These are phyloP conservation scores for Eira barbara DNA, from an alignment of 2,113 vertebrate genomes.

Conservation along the genomic window DNA sequence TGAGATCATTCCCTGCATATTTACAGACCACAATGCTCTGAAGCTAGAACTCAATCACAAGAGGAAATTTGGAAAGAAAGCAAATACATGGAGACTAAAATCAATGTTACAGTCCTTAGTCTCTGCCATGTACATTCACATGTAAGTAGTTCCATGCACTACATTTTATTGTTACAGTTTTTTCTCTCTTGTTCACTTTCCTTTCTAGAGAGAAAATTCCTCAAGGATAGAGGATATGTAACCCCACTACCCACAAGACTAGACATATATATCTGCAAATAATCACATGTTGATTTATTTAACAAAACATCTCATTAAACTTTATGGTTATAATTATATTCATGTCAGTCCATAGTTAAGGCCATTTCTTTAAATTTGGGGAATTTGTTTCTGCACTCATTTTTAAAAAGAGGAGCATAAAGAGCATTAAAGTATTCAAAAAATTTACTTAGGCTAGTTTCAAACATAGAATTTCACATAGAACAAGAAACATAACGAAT, in stretches of 20 bases:
- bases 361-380: not conserved
- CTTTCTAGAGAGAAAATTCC: not conserved
- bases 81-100: not conserved
- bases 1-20: too few species aligned
- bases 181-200: not conserved
- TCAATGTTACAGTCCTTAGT: not conserved
- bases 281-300: not conserved
- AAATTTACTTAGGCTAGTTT: not conserved
- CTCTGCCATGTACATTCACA: not conserved
- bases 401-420: not conserved
- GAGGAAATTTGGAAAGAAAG: too few species aligned
- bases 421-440: not conserved
- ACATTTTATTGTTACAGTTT: not conserved
- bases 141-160: not conserved
- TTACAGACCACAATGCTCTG: too few species aligned
- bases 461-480: not conserved
- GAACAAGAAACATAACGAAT: not conserved
- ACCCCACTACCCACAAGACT: not conserved
- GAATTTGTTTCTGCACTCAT: not conserved
- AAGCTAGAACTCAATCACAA: too few species aligned
- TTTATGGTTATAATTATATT: not conserved
- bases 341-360: not conserved
- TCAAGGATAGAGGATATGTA: not conserved
- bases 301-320: not conserved
- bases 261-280: not conserved